phyloP scores from a whole-genome alignment of 64 coral and sea anemone species.

The Stichodactyla mertensii region DNA sequence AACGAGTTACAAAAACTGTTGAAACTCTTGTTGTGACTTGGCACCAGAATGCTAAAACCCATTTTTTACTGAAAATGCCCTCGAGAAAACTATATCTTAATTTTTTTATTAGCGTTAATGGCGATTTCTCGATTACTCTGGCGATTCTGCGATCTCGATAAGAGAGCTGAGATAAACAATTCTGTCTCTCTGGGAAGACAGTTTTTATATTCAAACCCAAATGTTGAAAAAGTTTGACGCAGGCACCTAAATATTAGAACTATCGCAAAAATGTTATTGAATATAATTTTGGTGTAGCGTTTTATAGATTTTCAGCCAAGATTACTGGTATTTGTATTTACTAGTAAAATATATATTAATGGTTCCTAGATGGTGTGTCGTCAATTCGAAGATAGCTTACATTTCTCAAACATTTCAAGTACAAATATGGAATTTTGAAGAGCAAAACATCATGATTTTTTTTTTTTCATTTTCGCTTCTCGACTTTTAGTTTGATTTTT shows the following conservation, averaged over 20 bases:
- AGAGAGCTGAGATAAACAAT: background rate
- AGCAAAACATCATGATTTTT: background rate
- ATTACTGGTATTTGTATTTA: background rate
- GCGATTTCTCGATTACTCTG: background rate
- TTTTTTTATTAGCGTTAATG: constrained; percentile 7
- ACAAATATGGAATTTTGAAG: background rate
- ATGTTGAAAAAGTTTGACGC: background rate
- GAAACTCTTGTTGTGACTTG: constrained; percentile 8
- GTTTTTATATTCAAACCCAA: background rate
- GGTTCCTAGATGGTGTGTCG: background rate
- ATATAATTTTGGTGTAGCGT: background rate
- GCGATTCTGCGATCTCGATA: background rate
- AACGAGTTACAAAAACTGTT: background rate
- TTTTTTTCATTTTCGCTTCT: background rate
- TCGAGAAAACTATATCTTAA: background rate
- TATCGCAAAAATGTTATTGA: background rate
- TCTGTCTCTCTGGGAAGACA: background rate
- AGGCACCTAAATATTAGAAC: background rate
- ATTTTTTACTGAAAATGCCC: background rate
- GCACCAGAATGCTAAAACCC: background rate
- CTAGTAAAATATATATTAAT: background rate
- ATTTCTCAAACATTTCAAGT: background rate
- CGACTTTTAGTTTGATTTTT: background rate
- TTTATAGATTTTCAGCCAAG: background rate
- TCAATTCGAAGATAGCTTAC: background rate